Conservation (phyloP, 2,797 vertebrate species). For the Serranus cabrilla region DNA sequence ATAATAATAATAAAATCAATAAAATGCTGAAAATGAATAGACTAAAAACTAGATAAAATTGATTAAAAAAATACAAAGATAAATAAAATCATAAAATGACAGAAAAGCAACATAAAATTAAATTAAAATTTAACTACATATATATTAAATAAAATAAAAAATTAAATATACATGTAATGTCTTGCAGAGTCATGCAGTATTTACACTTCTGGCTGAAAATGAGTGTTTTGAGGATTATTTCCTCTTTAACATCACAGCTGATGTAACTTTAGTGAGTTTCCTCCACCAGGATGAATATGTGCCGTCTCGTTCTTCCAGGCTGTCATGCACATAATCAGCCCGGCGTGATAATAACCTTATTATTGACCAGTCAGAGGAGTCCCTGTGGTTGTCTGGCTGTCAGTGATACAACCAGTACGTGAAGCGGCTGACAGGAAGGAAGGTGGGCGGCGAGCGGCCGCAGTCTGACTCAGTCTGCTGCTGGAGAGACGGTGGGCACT, state of each 20-base stretch:
- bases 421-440: slow-evolving; percentile 29
- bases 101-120: no score
- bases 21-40: no score
- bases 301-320: slow-evolving; percentile 7
- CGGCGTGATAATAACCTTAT: slow-evolving; percentile 41
- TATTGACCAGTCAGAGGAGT: slow-evolving; percentile 42
- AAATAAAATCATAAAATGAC: no score
- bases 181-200: no score
- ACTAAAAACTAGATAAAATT: no score
- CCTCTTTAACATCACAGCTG: background rate
- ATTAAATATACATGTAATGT: no score
- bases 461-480: slow-evolving; percentile 53
- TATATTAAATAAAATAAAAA: no score
- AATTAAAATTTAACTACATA: no score
- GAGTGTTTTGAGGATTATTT: background rate
- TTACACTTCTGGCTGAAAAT: no score
- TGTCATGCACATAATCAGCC: slow-evolving; percentile 20
- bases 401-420: slow-evolving; percentile 28
- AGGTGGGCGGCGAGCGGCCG: slow-evolving; percentile 30
- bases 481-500: slow-evolving; percentile 10
- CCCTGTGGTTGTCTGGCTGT: slow-evolving; percentile 44
- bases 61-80: no score
- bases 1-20: no score
- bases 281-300: background rate
- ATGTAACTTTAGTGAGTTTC: background rate